These are phyloP conservation scores for Fragum fragum DNA, from an alignment of 2,888 invertebrate species.

Conservation along the genomic window DNA sequence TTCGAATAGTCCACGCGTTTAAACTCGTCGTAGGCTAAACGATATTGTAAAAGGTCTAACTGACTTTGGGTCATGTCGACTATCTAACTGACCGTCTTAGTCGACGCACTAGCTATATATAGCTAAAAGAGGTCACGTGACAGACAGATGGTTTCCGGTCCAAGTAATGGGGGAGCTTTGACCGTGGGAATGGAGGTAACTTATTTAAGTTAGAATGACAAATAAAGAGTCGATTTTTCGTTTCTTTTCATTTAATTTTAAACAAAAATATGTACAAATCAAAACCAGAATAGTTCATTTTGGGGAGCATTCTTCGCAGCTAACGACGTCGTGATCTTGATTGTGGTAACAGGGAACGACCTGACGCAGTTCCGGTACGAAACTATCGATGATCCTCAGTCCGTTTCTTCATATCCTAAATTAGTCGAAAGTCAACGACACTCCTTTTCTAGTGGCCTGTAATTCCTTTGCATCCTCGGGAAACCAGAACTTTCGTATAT, in stretches of 20 bases:
- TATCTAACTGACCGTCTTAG: not conserved
- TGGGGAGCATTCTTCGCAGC: conserved; percentile 34
- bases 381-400: conserved; percentile 17
- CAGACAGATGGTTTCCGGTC: not conserved
- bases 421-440: conserved; percentile 39
- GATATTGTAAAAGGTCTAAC: conserved; percentile 29
- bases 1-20: conserved; percentile 21
- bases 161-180: not conserved
- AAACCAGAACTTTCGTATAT: conserved; percentile 45
- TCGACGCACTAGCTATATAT: not conserved
- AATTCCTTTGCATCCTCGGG: conserved; percentile 33
- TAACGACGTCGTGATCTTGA: conserved; percentile 11
- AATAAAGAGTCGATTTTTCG: too few species aligned
- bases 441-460: conserved; percentile 44
- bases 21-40: conserved; percentile 22
- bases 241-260: too few species aligned
- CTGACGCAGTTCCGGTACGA: conserved; percentile 24
- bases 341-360: conserved; percentile 28
- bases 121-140: not conserved
- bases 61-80: conserved; percentile 32
- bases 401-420: conserved; percentile 32
- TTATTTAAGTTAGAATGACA: not conserved
- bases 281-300: not conserved
- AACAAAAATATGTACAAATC: too few species aligned
- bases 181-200: not conserved